These are phyloP conservation scores for Poeciliopsis prolifica DNA, from an alignment of 2,113 vertebrate species.

Conservation along the genomic window DNA sequence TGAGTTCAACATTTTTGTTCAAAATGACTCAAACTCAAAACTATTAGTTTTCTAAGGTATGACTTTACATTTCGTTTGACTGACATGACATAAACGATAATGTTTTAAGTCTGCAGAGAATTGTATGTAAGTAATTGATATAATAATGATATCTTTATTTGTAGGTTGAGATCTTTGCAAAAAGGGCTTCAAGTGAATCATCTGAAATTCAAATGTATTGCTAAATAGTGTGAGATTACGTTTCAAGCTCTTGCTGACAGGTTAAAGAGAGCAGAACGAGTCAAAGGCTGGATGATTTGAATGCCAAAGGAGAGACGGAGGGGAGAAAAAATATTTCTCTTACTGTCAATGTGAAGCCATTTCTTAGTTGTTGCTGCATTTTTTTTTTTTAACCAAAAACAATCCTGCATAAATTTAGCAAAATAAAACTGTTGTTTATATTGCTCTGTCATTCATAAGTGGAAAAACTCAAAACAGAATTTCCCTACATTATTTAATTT, in stretches of 20 bases:
- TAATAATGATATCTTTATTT: too few species aligned
- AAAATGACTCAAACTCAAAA: too few species aligned
- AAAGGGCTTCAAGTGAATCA: too few species aligned
- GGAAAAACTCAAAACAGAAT: background rate
- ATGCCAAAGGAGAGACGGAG: background rate
- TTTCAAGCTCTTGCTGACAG: background rate
- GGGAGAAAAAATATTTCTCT: background rate
- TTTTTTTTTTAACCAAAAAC: background rate
- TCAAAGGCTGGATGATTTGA: background rate
- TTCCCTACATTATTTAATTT: background rate
- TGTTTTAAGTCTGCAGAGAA: too few species aligned
- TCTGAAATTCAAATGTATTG: background rate
- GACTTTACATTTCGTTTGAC: too few species aligned
- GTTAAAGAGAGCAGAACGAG: background rate
- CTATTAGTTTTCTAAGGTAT: too few species aligned
- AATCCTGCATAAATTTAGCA: background rate
- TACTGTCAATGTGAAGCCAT: background rate
- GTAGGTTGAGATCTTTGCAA: too few species aligned
- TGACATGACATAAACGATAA: too few species aligned
- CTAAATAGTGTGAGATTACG: background rate
- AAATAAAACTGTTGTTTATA: background rate
- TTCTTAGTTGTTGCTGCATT: background rate
- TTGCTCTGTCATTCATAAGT: background rate
- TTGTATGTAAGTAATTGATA: too few species aligned
- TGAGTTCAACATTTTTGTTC: too few species aligned